A percentile compares a stretch with the other conserved stretches of the same genome.
These are phyloP conservation scores for Siniperca undulata DNA, from an alignment of 2,797 vertebrate species.

Conservation along the genomic window DNA sequence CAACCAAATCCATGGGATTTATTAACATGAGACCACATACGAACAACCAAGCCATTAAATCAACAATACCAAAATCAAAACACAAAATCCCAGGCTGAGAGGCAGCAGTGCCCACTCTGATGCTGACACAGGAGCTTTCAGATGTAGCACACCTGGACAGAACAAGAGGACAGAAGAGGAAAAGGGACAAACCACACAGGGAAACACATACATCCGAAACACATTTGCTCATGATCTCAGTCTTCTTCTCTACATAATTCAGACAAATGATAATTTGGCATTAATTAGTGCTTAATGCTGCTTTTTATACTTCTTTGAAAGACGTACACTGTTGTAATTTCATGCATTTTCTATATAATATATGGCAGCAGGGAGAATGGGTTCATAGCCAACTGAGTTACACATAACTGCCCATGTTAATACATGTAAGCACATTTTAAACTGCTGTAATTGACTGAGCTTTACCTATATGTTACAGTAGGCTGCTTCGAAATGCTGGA, in stretches of 20 bases:
- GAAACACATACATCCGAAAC: no score
- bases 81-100: no score
- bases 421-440: slow-evolving; percentile 63
- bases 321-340: neutral
- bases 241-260: neutral
- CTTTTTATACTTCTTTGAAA: slow-evolving; percentile 13
- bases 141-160: no score
- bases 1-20: no score
- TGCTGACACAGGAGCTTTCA: no score
- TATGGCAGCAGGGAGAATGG: slow-evolving; percentile 11
- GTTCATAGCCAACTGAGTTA: slow-evolving; percentile 17
- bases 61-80: no score
- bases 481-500: slow-evolving; percentile 48
- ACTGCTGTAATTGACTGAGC: slow-evolving; percentile 56
- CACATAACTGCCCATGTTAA: slow-evolving; percentile 35
- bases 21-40: no score
- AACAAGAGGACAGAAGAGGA: no score
- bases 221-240: neutral
- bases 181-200: no score
- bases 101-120: no score
- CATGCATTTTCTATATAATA: neutral
- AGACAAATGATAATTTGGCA: neutral
- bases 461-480: slow-evolving; percentile 55
- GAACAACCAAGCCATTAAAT: no score
- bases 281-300: neutral